phyloP scores from a whole-genome alignment of 2,888 invertebrate species.

The Leucophenga maculata region DNA sequence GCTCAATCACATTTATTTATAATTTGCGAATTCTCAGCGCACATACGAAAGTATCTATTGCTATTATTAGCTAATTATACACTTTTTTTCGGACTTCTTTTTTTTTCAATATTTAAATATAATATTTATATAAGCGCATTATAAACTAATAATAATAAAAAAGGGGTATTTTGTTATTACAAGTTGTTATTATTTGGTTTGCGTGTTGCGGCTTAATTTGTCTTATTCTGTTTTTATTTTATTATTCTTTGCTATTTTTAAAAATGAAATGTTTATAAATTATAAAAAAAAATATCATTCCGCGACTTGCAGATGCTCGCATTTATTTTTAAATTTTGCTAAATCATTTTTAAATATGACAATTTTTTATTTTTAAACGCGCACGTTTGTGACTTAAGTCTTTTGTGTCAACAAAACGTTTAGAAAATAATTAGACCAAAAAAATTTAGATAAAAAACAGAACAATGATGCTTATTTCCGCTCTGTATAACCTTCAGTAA shows the following conservation, averaged over 20 bases:
- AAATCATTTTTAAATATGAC: background rate
- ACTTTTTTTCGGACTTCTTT: background rate
- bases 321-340: background rate
- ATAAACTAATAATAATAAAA: background rate
- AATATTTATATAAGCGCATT: background rate
- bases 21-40: conserved; percentile 12
- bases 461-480: conserved; percentile 10
- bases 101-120: background rate
- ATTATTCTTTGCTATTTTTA: background rate
- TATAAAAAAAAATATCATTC: background rate
- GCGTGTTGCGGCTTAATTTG: background rate
- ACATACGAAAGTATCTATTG: background rate
- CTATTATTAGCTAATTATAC: background rate
- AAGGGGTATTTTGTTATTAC: background rate
- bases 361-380: background rate
- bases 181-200: conserved; percentile 23
- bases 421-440: conserved; percentile 33
- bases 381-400: conserved; percentile 40
- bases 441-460: conserved; percentile 38
- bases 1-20: background rate
- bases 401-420: conserved; percentile 28
- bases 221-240: background rate
- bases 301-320: background rate
- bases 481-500: background rate
- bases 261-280: background rate